Percentiles rank a stretch among this genome's conserved stretches.
These are phyloP conservation scores for Ochotona curzoniae DNA, from an alignment of 2,113 vertebrate species.

Conservation along the genomic window DNA sequence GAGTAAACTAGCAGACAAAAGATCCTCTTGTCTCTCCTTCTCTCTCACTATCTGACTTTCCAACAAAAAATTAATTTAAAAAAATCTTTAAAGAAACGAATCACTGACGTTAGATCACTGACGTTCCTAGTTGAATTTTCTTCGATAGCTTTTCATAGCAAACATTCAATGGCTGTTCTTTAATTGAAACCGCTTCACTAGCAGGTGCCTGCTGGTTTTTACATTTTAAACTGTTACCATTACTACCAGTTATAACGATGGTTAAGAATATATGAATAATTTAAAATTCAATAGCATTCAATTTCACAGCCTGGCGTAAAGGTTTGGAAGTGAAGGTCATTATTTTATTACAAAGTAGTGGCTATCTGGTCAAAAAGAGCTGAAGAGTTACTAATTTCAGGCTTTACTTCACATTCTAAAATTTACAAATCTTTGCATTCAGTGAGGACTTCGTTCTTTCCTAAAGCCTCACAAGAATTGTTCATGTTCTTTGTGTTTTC, in stretches of 20 bases:
- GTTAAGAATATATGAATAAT: slow-evolving; percentile 79
- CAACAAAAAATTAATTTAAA: too few relatives aligned
- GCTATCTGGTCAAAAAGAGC: slow-evolving; percentile 66
- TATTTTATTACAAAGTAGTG: slow-evolving; percentile 80
- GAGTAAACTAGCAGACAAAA: too few relatives aligned
- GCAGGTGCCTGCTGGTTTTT: slow-evolving; percentile 75
- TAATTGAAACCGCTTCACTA: slow-evolving; percentile 50
- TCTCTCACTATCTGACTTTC: too few relatives aligned
- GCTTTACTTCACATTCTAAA: slow-evolving; percentile 84
- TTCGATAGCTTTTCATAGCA: slow-evolving; percentile 44
- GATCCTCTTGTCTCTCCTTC: too few relatives aligned
- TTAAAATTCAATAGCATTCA: slow-evolving; percentile 72
- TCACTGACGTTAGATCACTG: slow-evolving; percentile 5
- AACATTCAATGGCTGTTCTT: slow-evolving; percentile 56
- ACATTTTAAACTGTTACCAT: slow-evolving; percentile 74
- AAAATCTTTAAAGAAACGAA: too few relatives aligned
- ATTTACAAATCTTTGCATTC: slow-evolving; percentile 73
- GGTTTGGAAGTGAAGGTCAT: slow-evolving; percentile 66
- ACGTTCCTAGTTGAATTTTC: slow-evolving; percentile 60
- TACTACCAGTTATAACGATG: slow-evolving; percentile 80
- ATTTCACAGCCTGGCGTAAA: slow-evolving; percentile 56
- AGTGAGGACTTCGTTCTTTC: slow-evolving; percentile 68
- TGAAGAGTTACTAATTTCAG: slow-evolving; percentile 83
- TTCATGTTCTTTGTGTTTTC: slow-evolving; percentile 65
- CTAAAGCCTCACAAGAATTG: slow-evolving; percentile 54